A percentile compares a stretch with the other conserved stretches of the same genome.
Evolutionary conservation across 1,140 invertebrate species (phyloP).

Genomic region (Ceratina japonica): DNA sequence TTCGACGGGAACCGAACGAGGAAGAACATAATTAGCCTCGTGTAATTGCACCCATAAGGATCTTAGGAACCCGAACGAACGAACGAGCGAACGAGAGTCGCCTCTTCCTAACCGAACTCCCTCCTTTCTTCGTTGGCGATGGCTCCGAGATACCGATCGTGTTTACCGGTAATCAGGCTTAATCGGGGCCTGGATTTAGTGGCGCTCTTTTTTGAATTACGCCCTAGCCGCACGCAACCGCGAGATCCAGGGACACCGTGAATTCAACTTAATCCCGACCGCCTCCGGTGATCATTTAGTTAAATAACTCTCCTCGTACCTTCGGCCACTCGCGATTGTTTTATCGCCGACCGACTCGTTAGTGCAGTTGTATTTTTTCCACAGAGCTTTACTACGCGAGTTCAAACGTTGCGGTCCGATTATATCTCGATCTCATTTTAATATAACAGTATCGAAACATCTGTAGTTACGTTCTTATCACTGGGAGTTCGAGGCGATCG

Average conservation of each 20-base stretch:
- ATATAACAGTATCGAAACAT: background rate
- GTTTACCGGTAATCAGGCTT: conserved; percentile 58
- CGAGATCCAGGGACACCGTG: conserved; percentile 47
- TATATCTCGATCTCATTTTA: background rate
- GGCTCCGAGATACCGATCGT: conserved; percentile 26
- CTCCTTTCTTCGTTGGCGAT: background rate
- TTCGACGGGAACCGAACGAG: conserved; percentile 22
- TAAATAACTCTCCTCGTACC: conserved; percentile 37
- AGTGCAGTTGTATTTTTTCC: conserved; percentile 1
- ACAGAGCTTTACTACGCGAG: too few species aligned
- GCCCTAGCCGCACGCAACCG: conserved; percentile 51
- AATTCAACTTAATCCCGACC: conserved; percentile 49
- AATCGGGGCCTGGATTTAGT: conserved; percentile 60
- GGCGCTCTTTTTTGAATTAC: conserved; percentile 55
- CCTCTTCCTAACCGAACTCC: background rate
- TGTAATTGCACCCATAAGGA: conserved; percentile 56
- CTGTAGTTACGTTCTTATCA: background rate
- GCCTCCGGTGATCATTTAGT: conserved; percentile 41
- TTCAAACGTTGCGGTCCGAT: too few species aligned
- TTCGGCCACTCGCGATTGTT: conserved; percentile 20
- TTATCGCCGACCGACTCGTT: conserved; percentile 17
- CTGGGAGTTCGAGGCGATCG: too few species aligned
- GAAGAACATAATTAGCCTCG: conserved; percentile 38
- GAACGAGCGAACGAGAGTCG: background rate
- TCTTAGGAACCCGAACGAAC: conserved; percentile 10